Evolutionary conservation across 1,140 invertebrate species (phyloP).

Genomic region (Tachypleus tridentatus): DNA sequence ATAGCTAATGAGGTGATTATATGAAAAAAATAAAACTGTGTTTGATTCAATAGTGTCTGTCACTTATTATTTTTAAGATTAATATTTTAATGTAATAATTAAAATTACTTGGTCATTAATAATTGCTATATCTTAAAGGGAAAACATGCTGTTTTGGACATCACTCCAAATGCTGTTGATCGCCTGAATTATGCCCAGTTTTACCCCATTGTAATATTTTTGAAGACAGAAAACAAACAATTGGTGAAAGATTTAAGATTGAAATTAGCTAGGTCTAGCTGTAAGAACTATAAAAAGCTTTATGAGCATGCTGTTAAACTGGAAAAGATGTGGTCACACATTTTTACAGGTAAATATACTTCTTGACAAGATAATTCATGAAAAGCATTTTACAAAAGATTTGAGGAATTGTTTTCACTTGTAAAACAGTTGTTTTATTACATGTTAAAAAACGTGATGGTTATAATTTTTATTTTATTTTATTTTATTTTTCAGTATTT

Average conservation of each 20-base stretch:
- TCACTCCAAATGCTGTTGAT: slow-evolving; percentile 94
- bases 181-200: slow-evolving; percentile 95
- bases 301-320: slow-evolving; percentile 89
- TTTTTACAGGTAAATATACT: slow-evolving; percentile 56
- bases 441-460: no score
- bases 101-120: neutral
- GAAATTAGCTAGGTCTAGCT: slow-evolving; percentile 55
- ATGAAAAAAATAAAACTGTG: no score
- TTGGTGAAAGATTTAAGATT: slow-evolving; percentile 82
- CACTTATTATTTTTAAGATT: no score
- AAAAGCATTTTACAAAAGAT: no score
- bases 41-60: no score
- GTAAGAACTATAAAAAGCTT: slow-evolving; percentile 89
- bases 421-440: no score
- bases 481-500: neutral
- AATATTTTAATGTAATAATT: neutral
- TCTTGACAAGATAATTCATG: neutral
- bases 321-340: slow-evolving; percentile 88
- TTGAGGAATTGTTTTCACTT: no score
- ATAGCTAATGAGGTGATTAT: no score
- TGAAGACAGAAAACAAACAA: slow-evolving; percentile 89
- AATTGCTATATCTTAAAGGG: slow-evolving; percentile 16
- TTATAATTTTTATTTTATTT: neutral
- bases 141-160: slow-evolving; percentile 89
- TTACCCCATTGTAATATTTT: slow-evolving; percentile 93